A percentile compares a stretch with the other conserved stretches of the same genome.
phyloP scores from a whole-genome alignment of 2,888 invertebrate species.

The Clitarchus hookeri region DNA sequence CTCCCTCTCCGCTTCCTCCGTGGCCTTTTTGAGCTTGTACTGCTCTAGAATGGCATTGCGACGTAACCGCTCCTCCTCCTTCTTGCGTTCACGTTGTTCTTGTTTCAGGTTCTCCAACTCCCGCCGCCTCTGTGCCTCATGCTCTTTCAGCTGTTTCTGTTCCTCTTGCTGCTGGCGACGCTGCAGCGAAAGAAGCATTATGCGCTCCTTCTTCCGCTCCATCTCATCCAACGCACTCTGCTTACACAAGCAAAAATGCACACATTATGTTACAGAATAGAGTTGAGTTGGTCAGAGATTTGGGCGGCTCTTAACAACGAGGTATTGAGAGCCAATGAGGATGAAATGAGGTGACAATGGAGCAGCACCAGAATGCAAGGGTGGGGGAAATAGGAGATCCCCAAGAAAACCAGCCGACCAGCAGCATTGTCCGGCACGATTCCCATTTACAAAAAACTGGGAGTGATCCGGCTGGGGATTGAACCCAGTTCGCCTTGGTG shows the following conservation, averaged over 20 bases:
- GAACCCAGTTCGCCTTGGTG: no score
- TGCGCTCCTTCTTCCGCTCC: conserved; percentile 89
- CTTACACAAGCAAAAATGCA: neutral
- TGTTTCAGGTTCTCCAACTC: conserved; percentile 77
- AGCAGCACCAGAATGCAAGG: no score
- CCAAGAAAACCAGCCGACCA: no score
- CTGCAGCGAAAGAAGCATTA: conserved; percentile 86
- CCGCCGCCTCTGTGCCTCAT: conserved; percentile 73
- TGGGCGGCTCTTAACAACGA: no score
- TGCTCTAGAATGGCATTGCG: conserved; percentile 88
- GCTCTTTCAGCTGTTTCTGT: conserved; percentile 81
- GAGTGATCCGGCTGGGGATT: no score
- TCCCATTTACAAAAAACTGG: no score
- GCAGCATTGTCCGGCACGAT: no score
- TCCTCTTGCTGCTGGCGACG: conserved; percentile 91
- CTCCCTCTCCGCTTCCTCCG: conserved; percentile 88
- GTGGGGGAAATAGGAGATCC: no score
- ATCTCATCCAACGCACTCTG: conserved; percentile 87
- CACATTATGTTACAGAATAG: no score
- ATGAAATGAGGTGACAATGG: no score
- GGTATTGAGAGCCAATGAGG: no score
- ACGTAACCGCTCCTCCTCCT: conserved; percentile 84
- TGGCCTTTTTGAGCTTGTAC: conserved; percentile 90
- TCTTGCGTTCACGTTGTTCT: conserved; percentile 68
- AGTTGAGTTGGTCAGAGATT: no score